Conservation (phyloP, 1,140 invertebrate genomes). For the Ips typographus region DNA sequence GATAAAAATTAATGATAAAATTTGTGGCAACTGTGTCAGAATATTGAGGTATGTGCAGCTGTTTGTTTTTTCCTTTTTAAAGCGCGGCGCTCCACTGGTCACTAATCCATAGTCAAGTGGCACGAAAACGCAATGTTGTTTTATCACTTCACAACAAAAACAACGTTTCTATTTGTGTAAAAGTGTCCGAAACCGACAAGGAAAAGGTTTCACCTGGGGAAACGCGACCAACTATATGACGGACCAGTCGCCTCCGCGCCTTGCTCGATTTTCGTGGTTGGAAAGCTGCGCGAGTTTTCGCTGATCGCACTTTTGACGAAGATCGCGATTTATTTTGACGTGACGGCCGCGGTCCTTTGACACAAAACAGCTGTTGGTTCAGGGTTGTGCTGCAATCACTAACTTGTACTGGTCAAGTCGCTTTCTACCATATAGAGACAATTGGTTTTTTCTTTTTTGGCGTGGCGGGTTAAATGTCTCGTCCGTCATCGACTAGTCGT, state of each 20-base stretch:
- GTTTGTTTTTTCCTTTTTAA: background rate
- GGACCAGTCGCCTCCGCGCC: background rate
- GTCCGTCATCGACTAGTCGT: too few relatives aligned
- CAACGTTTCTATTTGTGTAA: background rate
- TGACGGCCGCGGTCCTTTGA: too few relatives aligned
- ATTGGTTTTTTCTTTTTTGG: too few relatives aligned
- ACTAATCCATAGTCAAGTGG: background rate
- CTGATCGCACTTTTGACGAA: too few relatives aligned
- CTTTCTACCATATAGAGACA: too few relatives aligned
- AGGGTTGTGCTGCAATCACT: too few relatives aligned
- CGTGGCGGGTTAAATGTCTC: too few relatives aligned
- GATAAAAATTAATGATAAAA: background rate
- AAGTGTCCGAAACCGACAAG: background rate
- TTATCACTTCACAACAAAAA: background rate
- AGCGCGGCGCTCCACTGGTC: background rate
- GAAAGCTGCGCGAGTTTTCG: background rate
- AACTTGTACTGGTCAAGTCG: too few relatives aligned
- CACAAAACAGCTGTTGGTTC: too few relatives aligned
- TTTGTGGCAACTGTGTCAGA: background rate
- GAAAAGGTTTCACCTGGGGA: background rate
- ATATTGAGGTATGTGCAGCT: constrained; percentile 1
- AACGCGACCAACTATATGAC: background rate
- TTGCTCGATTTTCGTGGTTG: background rate
- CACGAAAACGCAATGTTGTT: background rate
- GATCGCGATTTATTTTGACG: too few relatives aligned